Evolutionary conservation across 2,888 invertebrate genomes (phyloP).

Genomic region (Rambutsinella grinnellia): DNA sequence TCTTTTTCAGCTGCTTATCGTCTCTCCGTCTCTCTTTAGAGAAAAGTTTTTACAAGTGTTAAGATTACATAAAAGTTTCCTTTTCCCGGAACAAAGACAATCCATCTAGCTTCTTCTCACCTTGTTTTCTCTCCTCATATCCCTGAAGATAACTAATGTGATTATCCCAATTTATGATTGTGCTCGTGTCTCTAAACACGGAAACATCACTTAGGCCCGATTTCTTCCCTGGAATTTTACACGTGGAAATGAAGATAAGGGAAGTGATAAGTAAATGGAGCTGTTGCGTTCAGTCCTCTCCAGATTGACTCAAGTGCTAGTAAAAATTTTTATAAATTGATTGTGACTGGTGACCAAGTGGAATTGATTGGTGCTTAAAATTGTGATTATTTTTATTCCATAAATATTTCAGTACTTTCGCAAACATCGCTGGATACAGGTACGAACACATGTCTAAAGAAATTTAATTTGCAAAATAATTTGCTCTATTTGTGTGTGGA

Average conservation of each 20-base stretch:
- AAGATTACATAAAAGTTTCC: neutral
- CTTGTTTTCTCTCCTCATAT: neutral
- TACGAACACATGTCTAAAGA: too few relatives aligned
- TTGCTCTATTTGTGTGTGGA: too few relatives aligned
- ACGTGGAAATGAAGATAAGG: conserved; percentile 32
- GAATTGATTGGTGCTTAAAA: too few relatives aligned
- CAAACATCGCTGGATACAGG: too few relatives aligned
- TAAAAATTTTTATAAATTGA: neutral
- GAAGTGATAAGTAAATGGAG: conserved; percentile 34
- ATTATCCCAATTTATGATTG: neutral
- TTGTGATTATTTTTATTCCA: too few relatives aligned
- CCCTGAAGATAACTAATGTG: neutral
- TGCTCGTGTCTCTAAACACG: conserved; percentile 21
- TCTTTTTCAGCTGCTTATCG: too few relatives aligned
- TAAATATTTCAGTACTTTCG: too few relatives aligned
- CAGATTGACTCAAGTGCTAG: too few relatives aligned
- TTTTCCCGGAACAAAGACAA: neutral
- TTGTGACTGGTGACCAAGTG: too few relatives aligned
- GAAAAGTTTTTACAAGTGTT: neutral
- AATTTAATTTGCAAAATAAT: too few relatives aligned
- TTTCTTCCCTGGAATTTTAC: neutral
- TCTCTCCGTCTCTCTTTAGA: neutral
- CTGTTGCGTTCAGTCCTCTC: conserved; percentile 31
- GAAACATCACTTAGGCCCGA: conserved; percentile 15
- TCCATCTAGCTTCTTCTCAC: neutral